phyloP scores from a whole-genome alignment of 2,797 vertebrate species.

The Mormyrops boulengeri region DNA sequence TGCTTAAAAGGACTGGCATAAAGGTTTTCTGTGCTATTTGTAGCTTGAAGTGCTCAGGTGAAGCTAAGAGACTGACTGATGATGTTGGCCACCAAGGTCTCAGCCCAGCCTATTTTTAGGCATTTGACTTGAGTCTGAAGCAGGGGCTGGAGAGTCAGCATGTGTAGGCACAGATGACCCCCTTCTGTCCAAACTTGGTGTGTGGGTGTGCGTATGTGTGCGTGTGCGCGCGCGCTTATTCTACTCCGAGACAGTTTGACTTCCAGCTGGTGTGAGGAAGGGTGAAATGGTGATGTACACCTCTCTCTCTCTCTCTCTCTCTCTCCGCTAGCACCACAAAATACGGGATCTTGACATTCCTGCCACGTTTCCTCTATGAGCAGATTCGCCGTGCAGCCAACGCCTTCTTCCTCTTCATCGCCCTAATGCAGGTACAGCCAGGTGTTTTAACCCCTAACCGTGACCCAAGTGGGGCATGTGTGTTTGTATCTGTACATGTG shows the following conservation, averaged over 20 bases:
- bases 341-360: constrained; percentile 94
- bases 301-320: not conserved
- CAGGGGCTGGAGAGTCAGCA: not conserved
- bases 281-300: not conserved
- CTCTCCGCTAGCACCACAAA: constrained; percentile 80
- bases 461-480: not conserved
- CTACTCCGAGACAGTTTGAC: not conserved
- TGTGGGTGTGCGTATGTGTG: not conserved
- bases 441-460: not conserved
- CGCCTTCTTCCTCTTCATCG: constrained; percentile 98
- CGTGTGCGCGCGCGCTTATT: not conserved
- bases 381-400: constrained; percentile 98
- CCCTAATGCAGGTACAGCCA: constrained; percentile 89
- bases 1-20: not conserved
- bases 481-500: not conserved
- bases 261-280: not conserved
- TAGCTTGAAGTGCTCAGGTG: not conserved
- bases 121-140: constrained; percentile 38
- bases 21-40: not conserved
- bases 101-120: constrained; percentile 40
- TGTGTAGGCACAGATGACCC: not conserved
- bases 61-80: not conserved
- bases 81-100: constrained; percentile 37
- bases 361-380: constrained; percentile 97
- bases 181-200: not conserved